A percentile compares a stretch with the other conserved stretches of the same genome.
phyloP scores from a whole-genome alignment of 2,113 vertebrate species.

The Manacus vitellinus region DNA sequence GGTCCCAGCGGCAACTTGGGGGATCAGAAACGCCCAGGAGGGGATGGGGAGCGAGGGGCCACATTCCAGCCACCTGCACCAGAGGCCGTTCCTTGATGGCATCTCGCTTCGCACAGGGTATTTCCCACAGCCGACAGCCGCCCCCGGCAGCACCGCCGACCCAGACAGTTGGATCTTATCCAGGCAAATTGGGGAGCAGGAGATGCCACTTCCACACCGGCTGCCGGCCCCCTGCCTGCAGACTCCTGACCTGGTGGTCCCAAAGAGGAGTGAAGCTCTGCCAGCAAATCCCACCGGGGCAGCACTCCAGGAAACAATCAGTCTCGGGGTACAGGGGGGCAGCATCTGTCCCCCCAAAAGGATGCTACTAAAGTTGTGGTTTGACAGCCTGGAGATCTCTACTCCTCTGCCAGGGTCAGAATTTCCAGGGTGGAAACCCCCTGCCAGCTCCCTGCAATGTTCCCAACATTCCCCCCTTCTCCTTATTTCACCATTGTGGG shows the following conservation, averaged over 20 bases:
- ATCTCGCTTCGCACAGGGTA: no score
- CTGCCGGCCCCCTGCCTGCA: not conserved
- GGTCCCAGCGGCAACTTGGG: not conserved
- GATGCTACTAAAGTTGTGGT: not conserved
- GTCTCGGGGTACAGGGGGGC: fast-evolving
- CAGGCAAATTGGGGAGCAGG: not conserved
- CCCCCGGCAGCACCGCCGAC: not conserved
- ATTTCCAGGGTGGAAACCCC: not conserved
- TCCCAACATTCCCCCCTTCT: fast-evolving
- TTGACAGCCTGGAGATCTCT: not conserved
- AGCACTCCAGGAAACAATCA: not conserved
- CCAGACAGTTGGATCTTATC: not conserved
- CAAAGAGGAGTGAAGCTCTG: not conserved
- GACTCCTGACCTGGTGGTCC: not conserved
- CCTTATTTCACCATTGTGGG: not conserved
- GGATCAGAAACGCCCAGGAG: not conserved
- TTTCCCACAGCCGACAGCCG: not conserved
- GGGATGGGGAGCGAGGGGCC: not conserved
- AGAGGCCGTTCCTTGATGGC: not conserved
- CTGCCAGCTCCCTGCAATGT: not conserved
- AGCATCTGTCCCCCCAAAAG: not conserved
- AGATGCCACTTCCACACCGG: fast-evolving
- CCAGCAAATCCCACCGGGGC: not conserved
- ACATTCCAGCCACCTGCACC: not conserved
- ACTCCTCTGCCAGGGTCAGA: not conserved